Base-by-base conservation (phyloP, 2,888 invertebrate genomes). In the Cyclophora albipunctata region DNA sequence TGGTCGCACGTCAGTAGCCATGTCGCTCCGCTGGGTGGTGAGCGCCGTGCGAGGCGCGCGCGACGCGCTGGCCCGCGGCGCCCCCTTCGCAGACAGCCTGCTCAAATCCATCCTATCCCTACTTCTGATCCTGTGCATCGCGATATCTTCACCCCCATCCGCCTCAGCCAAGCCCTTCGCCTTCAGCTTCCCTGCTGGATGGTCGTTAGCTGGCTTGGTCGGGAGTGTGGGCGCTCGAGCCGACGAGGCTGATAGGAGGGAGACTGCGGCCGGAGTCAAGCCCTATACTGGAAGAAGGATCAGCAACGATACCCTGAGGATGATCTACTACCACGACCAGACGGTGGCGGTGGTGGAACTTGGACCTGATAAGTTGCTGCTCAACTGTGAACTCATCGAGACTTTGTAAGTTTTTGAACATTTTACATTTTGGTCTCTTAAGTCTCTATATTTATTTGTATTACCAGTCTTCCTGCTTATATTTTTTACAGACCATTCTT, bases 321-420 rank as follows among this genome's bases (percentile, higher is more conserved):
- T 94, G 93, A 92, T 95, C 57, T 95, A 95, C 78, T 91, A 91
- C 80, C 91, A 94, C 81, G 96, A 95, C 69, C 94, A 94, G 81
- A 95, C 96, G 2, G 92, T 96, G 44, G 96, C 95, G 2, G 92
- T 96, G 44, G 93, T 95, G 45, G 95, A 96, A 75, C 87, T 95
- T 52, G 94, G 93, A 3, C 90, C 91, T 4, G 91, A 91, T 55
- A 93, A 94, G 73, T 81, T 93, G 65, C 85, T 95, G 53, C 89
- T 93, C 47, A 92, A 93, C 71, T 96, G 96, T 75, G 94, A 95
- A 76, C 90, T 96, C 65, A 93, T 96, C 71, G 96, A 96, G 90
- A 94, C 95, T 62, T 92, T 93, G 96, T 96, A 83, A 95, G 96
- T 94, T 71, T 41, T 7, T 7, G n/a, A 4, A 44, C 20, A 20